phyloP scores from a whole-genome alignment of 2,888 invertebrate genomes.

The Xestobium rufovillosum region DNA sequence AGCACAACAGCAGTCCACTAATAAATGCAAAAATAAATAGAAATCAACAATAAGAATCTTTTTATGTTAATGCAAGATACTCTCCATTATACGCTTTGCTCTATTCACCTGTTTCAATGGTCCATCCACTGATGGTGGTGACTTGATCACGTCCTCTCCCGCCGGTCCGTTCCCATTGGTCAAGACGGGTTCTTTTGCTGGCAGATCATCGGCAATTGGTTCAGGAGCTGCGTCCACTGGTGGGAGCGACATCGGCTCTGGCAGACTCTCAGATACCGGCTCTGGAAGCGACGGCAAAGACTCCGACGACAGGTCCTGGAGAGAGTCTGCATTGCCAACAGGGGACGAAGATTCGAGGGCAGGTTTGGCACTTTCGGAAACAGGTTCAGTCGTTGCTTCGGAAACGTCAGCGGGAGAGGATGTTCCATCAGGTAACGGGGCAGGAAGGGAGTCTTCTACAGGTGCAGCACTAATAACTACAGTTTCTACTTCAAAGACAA shows the following conservation, averaged over 20 bases:
- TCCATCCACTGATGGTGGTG: slow-evolving; percentile 47
- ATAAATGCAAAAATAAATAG: slow-evolving; percentile 19
- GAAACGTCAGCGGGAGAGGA: too few species aligned
- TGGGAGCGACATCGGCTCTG: slow-evolving; percentile 41
- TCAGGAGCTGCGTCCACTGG: slow-evolving; percentile 41
- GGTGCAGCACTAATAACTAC: not conserved
- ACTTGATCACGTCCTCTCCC: slow-evolving; percentile 46
- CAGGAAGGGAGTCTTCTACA: too few species aligned
- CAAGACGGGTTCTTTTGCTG: slow-evolving; percentile 24
- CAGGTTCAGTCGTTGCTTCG: slow-evolving; percentile 8
- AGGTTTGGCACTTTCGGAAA: slow-evolving; percentile 22
- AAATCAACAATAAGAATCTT: slow-evolving; percentile 25
- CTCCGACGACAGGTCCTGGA: slow-evolving; percentile 41
- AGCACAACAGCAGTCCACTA: not conserved
- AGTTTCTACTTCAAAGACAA: not conserved
- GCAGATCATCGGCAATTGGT: slow-evolving; percentile 32
- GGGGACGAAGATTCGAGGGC: slow-evolving; percentile 23
- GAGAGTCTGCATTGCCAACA: slow-evolving; percentile 38
- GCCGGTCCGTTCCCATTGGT: slow-evolving; percentile 38
- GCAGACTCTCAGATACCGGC: slow-evolving; percentile 37
- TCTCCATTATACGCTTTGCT: slow-evolving; percentile 29
- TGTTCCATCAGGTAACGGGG: too few species aligned
- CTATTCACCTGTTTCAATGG: slow-evolving; percentile 49
- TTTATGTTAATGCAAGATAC: slow-evolving; percentile 30
- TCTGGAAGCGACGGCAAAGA: slow-evolving; percentile 40